Base-by-base conservation (phyloP, 2,797 vertebrate species). In the Clarias laeviceps region DNA sequence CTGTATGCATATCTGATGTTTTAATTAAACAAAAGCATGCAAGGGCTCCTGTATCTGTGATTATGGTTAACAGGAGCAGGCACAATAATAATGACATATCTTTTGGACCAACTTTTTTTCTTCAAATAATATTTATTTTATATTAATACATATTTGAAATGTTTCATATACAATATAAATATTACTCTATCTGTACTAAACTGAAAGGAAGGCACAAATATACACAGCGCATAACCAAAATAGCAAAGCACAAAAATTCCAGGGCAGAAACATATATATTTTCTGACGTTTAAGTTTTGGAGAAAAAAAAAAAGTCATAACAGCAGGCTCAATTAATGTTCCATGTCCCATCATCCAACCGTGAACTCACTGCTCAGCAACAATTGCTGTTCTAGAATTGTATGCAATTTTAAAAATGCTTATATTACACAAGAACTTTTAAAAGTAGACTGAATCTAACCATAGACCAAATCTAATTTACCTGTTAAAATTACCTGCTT, bases 271-370 rank as follows among this genome's bases (percentile, higher is more conserved):
- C 18, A 8, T 3, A 74, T 6, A 29, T 29, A 22, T n/a, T 27
- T n/a, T 74, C 8, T 37, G 3, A 34, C 1, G 14, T 22, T 78
- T 61, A n/a, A 40, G 70, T 54, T 73, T 45, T 50, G 45, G 45
- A 50, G 37, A 1, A 17, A 50, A 3, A 5, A 5, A 72, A n/a
- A 70, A 69, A n/a, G 45, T 8, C 20, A 18, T 17, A 74, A 50
- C 40, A 74, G 72, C 45, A 74, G 72, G 70, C 45, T 74, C 24
- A 74, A 24, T 54, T 57, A 22, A 76, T 76, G 27, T 32, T 32
- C 50, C 73, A 32, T 76, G 73, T 17, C 27, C 29, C n/a, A 2
- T 74, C 27, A 57, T 76, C 17, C 27, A 76, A 32, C 7, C 1
- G 0, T 57, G 73, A 76, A 57, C 4, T 32, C 73, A 15, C 3